Percentiles rank a stretch among this genome's conserved stretches.
phyloP scores from a whole-genome alignment of 2,113 vertebrate species.

The Callithrix jacchus region DNA sequence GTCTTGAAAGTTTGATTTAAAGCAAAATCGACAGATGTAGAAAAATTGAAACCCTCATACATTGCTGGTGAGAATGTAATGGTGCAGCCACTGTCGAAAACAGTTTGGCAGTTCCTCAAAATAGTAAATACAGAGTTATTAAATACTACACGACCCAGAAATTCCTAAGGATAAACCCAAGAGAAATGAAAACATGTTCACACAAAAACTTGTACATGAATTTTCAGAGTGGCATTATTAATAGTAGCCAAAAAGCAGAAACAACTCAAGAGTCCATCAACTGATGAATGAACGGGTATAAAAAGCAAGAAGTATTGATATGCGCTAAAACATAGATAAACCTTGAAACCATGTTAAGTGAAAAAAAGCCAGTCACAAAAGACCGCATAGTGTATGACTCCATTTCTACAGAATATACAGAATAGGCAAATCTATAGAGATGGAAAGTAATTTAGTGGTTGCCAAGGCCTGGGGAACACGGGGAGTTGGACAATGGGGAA shows the following conservation, averaged over 20 bases:
- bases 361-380: neutral
- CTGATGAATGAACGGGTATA: neutral
- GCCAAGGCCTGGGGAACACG: neutral
- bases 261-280: neutral
- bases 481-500: neutral
- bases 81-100: neutral
- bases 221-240: neutral
- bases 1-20: slow-evolving; percentile 32
- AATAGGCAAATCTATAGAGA: neutral
- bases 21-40: slow-evolving; percentile 31
- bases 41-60: slow-evolving; percentile 13
- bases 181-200: neutral
- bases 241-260: neutral
- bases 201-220: neutral
- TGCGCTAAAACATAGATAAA: neutral
- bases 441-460: neutral
- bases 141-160: neutral
- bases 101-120: neutral
- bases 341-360: neutral
- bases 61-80: slow-evolving; percentile 18
- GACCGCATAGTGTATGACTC: neutral
- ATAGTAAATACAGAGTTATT: neutral
- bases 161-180: neutral
- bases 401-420: neutral
- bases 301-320: neutral